A percentile compares a stretch with the other conserved stretches of the same genome.
These are phyloP conservation scores for Magallana ariakensis DNA, from an alignment of 1,140 invertebrate genomes.

Conservation along the genomic window DNA sequence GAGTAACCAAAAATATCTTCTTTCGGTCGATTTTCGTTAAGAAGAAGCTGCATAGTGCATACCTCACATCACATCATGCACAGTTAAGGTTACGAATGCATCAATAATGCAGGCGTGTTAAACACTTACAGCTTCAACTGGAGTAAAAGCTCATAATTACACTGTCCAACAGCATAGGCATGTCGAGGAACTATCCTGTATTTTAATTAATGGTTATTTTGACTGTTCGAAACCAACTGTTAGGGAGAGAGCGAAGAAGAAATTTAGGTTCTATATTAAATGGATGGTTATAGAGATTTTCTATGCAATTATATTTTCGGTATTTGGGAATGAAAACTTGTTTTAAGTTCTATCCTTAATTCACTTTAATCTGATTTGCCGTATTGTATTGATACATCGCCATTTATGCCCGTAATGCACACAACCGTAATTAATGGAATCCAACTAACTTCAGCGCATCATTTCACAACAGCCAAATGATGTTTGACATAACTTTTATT, in stretches of 20 bases:
- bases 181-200: slow-evolving; percentile 28
- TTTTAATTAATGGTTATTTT: slow-evolving; percentile 40
- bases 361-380: slow-evolving; percentile 34
- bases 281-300: slow-evolving; percentile 28
- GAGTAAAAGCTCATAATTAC: slow-evolving; percentile 44
- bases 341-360: slow-evolving; percentile 30
- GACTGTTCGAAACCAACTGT: slow-evolving; percentile 26
- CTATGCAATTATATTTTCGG: slow-evolving; percentile 31
- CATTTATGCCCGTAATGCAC: slow-evolving; percentile 1
- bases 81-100: slow-evolving; percentile 34
- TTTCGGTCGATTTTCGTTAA: neutral
- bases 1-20: slow-evolving; percentile 13
- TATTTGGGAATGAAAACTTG: slow-evolving; percentile 31
- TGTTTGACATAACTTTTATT: neutral
- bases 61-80: slow-evolving; percentile 11
- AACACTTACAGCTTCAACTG: neutral
- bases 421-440: slow-evolving; percentile 12
- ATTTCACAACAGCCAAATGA: neutral
- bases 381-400: slow-evolving; percentile 1
- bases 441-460: neutral
- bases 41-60: slow-evolving; percentile 8
- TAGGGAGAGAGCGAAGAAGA: neutral
- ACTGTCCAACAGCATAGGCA: slow-evolving; percentile 27
- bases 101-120: slow-evolving; percentile 40
- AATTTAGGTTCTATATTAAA: slow-evolving; percentile 21